These are phyloP conservation scores for Orbicella faveolata DNA, from an alignment of 64 coral and sea anemone species.

Conservation along the genomic window DNA sequence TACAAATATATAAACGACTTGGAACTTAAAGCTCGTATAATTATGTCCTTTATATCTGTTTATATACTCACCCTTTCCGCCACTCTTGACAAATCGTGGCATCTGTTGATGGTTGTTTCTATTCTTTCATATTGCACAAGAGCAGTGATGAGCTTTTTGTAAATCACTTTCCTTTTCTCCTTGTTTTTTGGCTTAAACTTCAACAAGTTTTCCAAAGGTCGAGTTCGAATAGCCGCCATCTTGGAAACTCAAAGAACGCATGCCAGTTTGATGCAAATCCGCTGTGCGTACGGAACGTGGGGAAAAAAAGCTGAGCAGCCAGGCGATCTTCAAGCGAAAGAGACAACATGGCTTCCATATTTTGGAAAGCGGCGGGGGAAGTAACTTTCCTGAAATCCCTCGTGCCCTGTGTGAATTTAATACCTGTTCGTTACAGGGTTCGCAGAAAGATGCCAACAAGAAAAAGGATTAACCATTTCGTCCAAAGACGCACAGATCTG, in stretches of 20 bases:
- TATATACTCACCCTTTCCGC: constrained; percentile 82
- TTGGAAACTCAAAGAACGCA: constrained; percentile 11
- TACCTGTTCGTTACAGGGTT: constrained; percentile 71
- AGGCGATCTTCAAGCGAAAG: background rate
- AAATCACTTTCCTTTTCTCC: constrained; percentile 80
- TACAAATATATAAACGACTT: background rate
- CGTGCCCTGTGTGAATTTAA: constrained; percentile 53
- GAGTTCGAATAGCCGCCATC: constrained; percentile 81
- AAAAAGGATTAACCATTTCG: constrained; percentile 75
- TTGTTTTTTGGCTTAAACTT: constrained; percentile 88
- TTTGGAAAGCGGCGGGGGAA: constrained; percentile 32
- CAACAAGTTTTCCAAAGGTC: constrained; percentile 84
- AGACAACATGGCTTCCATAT: constrained; percentile 67
- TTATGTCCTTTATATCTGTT: too few species aligned
- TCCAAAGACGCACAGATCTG: constrained; percentile 86
- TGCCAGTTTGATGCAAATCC: background rate
- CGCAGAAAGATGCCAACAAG: constrained; percentile 90
- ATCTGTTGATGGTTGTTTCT: constrained; percentile 91
- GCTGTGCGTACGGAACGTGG: background rate
- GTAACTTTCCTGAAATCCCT: constrained; percentile 40
- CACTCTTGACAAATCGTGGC: constrained; percentile 95
- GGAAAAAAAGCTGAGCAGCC: background rate
- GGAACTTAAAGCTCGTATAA: background rate
- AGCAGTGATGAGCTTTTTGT: constrained; percentile 92
- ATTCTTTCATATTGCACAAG: constrained; percentile 97